phyloP scores from a whole-genome alignment of 2,888 invertebrate species.

The Trissoscelio sp. region DNA sequence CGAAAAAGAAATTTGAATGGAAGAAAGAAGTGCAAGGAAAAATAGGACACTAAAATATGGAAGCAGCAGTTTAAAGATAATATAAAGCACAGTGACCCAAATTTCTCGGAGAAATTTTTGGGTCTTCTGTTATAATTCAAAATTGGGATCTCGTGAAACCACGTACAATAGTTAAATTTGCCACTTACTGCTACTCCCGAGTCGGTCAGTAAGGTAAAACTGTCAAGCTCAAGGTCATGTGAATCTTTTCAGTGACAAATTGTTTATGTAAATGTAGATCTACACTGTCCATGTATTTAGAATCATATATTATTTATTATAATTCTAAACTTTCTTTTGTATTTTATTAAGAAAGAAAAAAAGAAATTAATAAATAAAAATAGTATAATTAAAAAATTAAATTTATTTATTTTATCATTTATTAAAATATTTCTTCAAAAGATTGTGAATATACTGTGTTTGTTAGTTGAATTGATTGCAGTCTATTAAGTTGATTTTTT shows the following conservation, averaged over 20 bases:
- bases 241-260: conserved; percentile 20
- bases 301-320: neutral
- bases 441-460: too few species aligned
- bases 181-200: conserved; percentile 40
- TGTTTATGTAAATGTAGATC: conserved; percentile 4
- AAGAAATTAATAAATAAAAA: too few species aligned
- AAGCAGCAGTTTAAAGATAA: conserved; percentile 49
- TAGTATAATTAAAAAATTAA: too few species aligned
- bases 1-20: conserved; percentile 7
- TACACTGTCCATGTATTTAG: neutral
- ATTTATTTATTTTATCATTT: too few species aligned
- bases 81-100: conserved; percentile 63
- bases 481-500: neutral
- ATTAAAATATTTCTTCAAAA: too few species aligned
- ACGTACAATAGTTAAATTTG: conserved; percentile 56
- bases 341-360: neutral
- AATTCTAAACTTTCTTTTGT: neutral
- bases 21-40: conserved; percentile 16
- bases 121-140: conserved; percentile 34
- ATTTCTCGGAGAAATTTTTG: conserved; percentile 60
- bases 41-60: conserved; percentile 32
- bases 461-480: neutral
- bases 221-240: conserved; percentile 35
- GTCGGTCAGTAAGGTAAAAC: conserved; percentile 62
- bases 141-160: conserved; percentile 41